Conservation (phyloP, 2,113 vertebrate species). For the Otis tarda region DNA sequence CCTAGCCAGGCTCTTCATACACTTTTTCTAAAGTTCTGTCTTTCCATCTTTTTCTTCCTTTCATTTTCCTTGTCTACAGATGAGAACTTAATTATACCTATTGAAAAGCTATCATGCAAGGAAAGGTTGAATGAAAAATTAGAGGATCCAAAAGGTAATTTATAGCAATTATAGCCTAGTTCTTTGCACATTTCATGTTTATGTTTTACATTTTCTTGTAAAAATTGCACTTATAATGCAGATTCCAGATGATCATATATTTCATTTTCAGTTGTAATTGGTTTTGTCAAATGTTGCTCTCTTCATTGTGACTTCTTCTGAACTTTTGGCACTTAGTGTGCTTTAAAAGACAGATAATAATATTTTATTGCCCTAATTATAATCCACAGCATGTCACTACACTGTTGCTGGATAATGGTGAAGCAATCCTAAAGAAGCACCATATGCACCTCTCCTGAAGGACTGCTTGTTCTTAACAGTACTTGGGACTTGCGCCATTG, state of each 20-base stretch:
- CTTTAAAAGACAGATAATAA: not conserved
- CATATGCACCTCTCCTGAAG: not conserved
- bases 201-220: not conserved
- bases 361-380: not conserved
- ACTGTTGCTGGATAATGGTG: not conserved
- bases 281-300: not conserved
- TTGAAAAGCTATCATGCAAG: slow-evolving; percentile 82
- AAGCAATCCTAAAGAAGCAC: not conserved
- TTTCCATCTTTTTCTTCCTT: slow-evolving; percentile 52
- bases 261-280: not conserved
- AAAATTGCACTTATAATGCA: not conserved
- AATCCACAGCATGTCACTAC: not conserved
- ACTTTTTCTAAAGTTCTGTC: slow-evolving; percentile 27
- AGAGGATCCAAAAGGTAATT: slow-evolving; percentile 85
- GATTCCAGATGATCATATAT: not conserved
- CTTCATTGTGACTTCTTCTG: not conserved
- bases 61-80: slow-evolving; percentile 72
- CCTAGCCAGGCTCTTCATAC: not conserved
- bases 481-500: not conserved
- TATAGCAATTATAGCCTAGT: not conserved
- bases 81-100: slow-evolving; percentile 80
- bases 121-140: slow-evolving; percentile 83
- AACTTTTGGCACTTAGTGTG: not conserved
- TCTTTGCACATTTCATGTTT: not conserved
- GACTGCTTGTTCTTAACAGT: not conserved